Evolutionary conservation across 2,888 invertebrate species (phyloP).

Genomic region (Pseudanteris insignis): DNA sequence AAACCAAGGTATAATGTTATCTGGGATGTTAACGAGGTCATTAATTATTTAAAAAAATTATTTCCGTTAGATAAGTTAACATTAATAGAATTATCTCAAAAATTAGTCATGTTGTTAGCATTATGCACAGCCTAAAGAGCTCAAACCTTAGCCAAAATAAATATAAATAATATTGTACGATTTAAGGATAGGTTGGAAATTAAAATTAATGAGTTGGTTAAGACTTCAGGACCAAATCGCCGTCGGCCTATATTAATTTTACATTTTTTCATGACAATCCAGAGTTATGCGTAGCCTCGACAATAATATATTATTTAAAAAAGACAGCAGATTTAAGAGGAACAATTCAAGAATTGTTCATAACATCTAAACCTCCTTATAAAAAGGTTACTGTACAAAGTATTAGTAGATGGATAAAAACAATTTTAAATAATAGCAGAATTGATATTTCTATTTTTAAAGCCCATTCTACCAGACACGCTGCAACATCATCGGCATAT

Average conservation of each 20-base stretch:
- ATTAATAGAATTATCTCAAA: slow-evolving; percentile 22
- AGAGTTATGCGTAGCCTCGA: slow-evolving; percentile 17
- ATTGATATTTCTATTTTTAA: slow-evolving; percentile 28
- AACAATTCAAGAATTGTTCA: slow-evolving; percentile 6
- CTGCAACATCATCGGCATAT: slow-evolving; percentile 18
- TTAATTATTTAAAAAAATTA: slow-evolving; percentile 9
- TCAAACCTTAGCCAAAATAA: slow-evolving; percentile 35
- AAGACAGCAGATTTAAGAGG: slow-evolving; percentile 13
- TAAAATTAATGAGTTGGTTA: slow-evolving; percentile 5
- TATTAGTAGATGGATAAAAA: slow-evolving; percentile 31
- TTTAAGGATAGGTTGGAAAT: not conserved
- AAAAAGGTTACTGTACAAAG: slow-evolving; percentile 16
- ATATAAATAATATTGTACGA: slow-evolving; percentile 4
- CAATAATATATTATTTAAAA: slow-evolving; percentile 12
- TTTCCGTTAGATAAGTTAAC: slow-evolving; percentile 15
- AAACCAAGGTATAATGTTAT: slow-evolving; percentile 31
- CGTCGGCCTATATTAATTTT: slow-evolving; percentile 13
- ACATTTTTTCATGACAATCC: slow-evolving; percentile 9
- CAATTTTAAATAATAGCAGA: slow-evolving; percentile 13
- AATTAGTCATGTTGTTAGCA: slow-evolving; percentile 29
- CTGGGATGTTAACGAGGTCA: slow-evolving; percentile 32
- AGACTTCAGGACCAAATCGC: slow-evolving; percentile 25
- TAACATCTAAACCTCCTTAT: slow-evolving; percentile 15
- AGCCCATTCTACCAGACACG: slow-evolving; percentile 39
- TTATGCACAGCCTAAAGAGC: slow-evolving; percentile 32